Evolutionary conservation across 2,113 vertebrate genomes (phyloP).

Genomic region (Paramormyrops kingsleyae): DNA sequence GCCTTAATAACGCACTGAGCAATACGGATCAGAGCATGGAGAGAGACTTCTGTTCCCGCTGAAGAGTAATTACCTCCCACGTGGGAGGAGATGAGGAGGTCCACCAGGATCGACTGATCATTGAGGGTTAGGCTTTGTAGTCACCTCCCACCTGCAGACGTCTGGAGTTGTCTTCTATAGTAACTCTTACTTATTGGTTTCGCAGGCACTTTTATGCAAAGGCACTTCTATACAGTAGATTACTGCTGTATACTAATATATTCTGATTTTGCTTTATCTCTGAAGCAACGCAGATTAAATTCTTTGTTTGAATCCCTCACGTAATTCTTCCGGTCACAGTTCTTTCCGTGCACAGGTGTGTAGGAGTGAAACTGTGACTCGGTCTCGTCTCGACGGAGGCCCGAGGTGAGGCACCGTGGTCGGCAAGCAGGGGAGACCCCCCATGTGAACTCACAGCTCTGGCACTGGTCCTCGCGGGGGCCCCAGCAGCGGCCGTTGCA

Average conservation of each 20-base stretch:
- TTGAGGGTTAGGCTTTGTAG: neutral
- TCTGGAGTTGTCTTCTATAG: neutral
- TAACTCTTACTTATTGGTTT: neutral
- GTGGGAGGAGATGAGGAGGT: neutral
- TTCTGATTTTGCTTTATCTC: neutral
- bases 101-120: neutral
- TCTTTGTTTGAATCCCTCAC: neutral
- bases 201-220: neutral
- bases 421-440: no score
- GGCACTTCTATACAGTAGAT: neutral
- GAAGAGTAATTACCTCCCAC: neutral
- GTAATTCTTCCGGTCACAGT: neutral
- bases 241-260: neutral
- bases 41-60: neutral
- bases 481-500: slow-evolving; percentile 95
- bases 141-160: neutral
- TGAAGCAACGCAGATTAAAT: neutral
- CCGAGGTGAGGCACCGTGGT: neutral
- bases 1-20: neutral
- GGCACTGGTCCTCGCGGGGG: slow-evolving; percentile 85
- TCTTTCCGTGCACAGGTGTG: neutral
- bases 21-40: neutral
- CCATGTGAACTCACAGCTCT: slow-evolving; percentile 77
- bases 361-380: neutral
- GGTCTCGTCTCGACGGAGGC: neutral